A percentile compares a stretch with the other conserved stretches of the same genome.
Evolutionary conservation across 2,888 invertebrate genomes (phyloP).

Genomic region (Microdon myrmicae): DNA sequence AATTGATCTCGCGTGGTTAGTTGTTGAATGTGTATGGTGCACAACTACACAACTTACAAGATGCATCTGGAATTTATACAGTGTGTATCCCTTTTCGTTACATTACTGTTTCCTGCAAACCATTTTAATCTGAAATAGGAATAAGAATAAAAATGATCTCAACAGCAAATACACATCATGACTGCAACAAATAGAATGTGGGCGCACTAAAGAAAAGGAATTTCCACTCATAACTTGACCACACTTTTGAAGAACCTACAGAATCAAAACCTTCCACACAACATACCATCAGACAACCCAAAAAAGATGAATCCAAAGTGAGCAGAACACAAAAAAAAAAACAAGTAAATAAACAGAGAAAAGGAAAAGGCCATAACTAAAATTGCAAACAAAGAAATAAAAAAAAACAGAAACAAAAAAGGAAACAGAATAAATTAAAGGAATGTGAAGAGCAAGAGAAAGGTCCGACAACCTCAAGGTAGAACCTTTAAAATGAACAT

Average conservation of each 20-base stretch:
- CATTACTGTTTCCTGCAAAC: constrained; percentile 5
- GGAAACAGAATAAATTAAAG: constrained; percentile 40
- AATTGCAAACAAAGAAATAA: background rate
- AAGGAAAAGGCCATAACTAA: background rate
- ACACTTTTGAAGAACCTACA: constrained; percentile 10
- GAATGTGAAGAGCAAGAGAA: constrained; percentile 12
- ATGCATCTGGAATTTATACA: constrained; percentile 22
- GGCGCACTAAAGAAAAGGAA: constrained; percentile 18
- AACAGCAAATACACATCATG: constrained; percentile 21
- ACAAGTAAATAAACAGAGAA: background rate
- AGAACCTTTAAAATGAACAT: constrained; percentile 3
- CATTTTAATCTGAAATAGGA: too few relatives aligned
- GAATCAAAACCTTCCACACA: constrained; percentile 1
- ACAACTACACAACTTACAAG: constrained; percentile 7
- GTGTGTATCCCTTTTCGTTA: constrained; percentile 2
- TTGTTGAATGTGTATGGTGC: constrained; percentile 1
- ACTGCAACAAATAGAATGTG: too few relatives aligned
- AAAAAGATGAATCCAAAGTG: constrained; percentile 9
- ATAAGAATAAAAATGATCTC: constrained; percentile 49
- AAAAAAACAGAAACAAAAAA: too few relatives aligned
- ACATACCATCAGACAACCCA: constrained; percentile 1
- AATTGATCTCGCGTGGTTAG: constrained; percentile 41
- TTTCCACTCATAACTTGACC: constrained; percentile 31
- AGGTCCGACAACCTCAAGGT: constrained; percentile 34
- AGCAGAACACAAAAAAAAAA: constrained; percentile 7